Evolutionary conservation across 2,113 vertebrate species (phyloP).

Genomic region (Indicator indicator): DNA sequence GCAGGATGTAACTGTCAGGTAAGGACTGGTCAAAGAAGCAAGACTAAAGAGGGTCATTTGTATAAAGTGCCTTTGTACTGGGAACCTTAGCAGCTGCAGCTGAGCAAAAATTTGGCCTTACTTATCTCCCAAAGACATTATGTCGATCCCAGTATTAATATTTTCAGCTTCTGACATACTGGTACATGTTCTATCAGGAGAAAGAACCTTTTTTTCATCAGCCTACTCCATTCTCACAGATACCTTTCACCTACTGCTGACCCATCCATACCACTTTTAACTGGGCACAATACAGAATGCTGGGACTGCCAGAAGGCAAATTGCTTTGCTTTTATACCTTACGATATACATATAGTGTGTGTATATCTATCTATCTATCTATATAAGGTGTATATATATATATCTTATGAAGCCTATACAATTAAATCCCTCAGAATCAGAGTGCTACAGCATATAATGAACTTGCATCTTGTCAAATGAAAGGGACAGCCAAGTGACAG

Average conservation of each 20-base stretch:
- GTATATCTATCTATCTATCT: too few relatives aligned
- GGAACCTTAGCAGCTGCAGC: not conserved
- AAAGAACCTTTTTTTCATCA: not conserved
- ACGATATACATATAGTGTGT: not conserved
- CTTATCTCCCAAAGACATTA: not conserved
- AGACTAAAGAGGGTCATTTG: not conserved
- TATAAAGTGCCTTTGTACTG: not conserved
- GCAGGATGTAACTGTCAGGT: not conserved
- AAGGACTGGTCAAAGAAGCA: not conserved
- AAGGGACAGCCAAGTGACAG: conserved; percentile 60
- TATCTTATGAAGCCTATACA: not conserved
- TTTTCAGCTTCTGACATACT: not conserved
- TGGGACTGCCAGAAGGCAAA: not conserved
- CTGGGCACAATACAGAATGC: not conserved
- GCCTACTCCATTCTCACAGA: not conserved
- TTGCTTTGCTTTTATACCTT: not conserved
- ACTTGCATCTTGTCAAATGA: conserved; percentile 26
- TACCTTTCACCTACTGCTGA: not conserved
- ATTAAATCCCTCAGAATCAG: not conserved
- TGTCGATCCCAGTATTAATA: not conserved
- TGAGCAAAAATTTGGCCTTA: not conserved
- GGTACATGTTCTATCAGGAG: not conserved
- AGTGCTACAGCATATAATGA: conserved; percentile 27
- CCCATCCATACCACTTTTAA: not conserved
- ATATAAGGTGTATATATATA: too few relatives aligned